Percentiles rank a stretch among this genome's conserved stretches.
Conservation (phyloP, 2,113 vertebrate genomes). For the Elephas maximus region DNA sequence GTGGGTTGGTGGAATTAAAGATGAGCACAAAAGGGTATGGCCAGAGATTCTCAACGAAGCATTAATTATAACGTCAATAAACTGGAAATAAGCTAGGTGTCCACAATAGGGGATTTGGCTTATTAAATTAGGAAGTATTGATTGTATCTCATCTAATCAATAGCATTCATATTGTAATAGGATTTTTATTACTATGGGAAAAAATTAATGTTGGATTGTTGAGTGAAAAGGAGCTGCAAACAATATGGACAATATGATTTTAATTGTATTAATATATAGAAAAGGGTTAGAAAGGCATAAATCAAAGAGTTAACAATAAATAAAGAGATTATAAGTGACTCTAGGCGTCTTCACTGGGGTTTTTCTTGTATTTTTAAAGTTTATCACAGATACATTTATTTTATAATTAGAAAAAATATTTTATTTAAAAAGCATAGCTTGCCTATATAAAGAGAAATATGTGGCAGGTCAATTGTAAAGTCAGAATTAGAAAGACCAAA, state of each 20-base stretch:
- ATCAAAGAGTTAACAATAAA: background rate
- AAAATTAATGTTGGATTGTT: slow-evolving; percentile 27
- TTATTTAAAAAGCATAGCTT: slow-evolving; percentile 39
- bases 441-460: slow-evolving; percentile 2
- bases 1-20: background rate
- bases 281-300: background rate
- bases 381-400: slow-evolving; percentile 7
- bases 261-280: background rate
- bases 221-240: background rate
- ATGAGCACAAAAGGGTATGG: background rate
- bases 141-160: background rate
- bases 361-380: slow-evolving; percentile 5
- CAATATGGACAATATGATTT: background rate
- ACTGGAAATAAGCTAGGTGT: background rate
- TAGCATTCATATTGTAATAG: background rate
- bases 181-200: slow-evolving; percentile 19
- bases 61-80: background rate
- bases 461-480: slow-evolving; percentile 34
- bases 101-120: background rate
- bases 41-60: background rate
- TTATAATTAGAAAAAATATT: slow-evolving; percentile 15
- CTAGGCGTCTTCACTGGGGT: background rate
- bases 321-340: background rate
- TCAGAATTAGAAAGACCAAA: background rate
- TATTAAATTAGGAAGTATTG: background rate